A percentile compares a stretch with the other conserved stretches of the same genome.
Conservation (phyloP, 2,113 vertebrate species). For the Tonatia bakeri region DNA sequence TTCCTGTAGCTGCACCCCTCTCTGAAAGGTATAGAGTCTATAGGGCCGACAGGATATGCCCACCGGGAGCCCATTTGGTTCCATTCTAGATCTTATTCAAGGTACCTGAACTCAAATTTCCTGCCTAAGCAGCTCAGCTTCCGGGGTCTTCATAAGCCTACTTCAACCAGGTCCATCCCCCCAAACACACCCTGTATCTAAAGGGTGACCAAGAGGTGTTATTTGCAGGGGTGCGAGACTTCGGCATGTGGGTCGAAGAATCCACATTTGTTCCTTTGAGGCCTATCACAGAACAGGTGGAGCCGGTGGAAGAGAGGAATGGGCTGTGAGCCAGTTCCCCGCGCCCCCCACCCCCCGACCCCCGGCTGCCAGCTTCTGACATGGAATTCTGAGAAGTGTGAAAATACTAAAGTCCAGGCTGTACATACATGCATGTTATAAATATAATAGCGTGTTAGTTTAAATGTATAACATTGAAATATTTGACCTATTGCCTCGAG, state of each 20-base stretch:
- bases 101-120: background rate
- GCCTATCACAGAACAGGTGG: background rate
- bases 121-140: background rate
- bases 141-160: background rate
- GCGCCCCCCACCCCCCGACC: too few relatives aligned
- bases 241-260: background rate
- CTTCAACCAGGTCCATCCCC: background rate
- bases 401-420: background rate
- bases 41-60: background rate
- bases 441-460: background rate
- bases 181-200: background rate
- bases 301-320: background rate
- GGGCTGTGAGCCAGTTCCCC: background rate
- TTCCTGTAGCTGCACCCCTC: background rate
- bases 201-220: background rate
- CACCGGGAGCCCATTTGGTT: background rate
- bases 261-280: background rate
- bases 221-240: background rate
- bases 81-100: background rate
- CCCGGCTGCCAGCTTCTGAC: background rate
- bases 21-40: background rate
- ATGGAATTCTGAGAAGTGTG: slow-evolving; percentile 1
- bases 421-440: background rate
- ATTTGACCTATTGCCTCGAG: background rate
- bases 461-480: background rate